A percentile compares a stretch with the other conserved stretches of the same genome.
These are phyloP conservation scores for Andrena flavipes DNA, from an alignment of 2,888 invertebrate genomes.

Conservation along the genomic window DNA sequence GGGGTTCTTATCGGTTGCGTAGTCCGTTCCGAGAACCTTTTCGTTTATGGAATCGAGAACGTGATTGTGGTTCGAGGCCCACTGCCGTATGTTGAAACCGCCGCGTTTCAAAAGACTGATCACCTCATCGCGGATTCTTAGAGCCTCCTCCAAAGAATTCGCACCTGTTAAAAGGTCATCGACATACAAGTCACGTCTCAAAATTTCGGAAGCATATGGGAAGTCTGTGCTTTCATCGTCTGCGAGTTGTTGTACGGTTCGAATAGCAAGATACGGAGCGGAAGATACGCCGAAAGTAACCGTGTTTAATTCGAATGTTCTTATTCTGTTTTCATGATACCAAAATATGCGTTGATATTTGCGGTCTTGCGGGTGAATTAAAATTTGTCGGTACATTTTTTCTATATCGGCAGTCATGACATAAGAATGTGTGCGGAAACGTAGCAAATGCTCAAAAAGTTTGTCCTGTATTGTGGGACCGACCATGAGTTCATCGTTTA, in stretches of 20 bases:
- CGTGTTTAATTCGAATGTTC: slow-evolving; percentile 14
- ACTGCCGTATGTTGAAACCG: slow-evolving; percentile 20
- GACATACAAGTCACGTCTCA: slow-evolving; percentile 46
- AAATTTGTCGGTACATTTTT: slow-evolving; percentile 27
- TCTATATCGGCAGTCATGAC: slow-evolving; percentile 11
- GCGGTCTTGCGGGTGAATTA: slow-evolving; percentile 5
- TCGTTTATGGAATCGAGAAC: too few relatives aligned
- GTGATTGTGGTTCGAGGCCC: too few relatives aligned
- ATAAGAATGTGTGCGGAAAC: too few relatives aligned
- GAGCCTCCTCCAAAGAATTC: background rate
- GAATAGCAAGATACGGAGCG: slow-evolving; percentile 1
- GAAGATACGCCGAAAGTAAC: slow-evolving; percentile 19
- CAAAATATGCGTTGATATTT: slow-evolving; percentile 16
- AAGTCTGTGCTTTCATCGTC: too few relatives aligned
- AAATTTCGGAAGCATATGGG: background rate
- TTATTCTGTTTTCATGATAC: background rate
- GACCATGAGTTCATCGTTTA: slow-evolving; percentile 17
- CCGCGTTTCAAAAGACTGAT: background rate
- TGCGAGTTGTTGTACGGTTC: too few relatives aligned
- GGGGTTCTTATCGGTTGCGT: too few relatives aligned
- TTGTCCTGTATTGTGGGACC: slow-evolving; percentile 26
- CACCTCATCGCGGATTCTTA: background rate
- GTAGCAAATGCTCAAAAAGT: background rate
- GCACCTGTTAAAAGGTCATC: slow-evolving; percentile 54
- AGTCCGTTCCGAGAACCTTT: too few relatives aligned